Percentiles rank a stretch among this genome's conserved stretches.
phyloP scores from a whole-genome alignment of 2,888 invertebrate species.

The Lottia gigantea region DNA sequence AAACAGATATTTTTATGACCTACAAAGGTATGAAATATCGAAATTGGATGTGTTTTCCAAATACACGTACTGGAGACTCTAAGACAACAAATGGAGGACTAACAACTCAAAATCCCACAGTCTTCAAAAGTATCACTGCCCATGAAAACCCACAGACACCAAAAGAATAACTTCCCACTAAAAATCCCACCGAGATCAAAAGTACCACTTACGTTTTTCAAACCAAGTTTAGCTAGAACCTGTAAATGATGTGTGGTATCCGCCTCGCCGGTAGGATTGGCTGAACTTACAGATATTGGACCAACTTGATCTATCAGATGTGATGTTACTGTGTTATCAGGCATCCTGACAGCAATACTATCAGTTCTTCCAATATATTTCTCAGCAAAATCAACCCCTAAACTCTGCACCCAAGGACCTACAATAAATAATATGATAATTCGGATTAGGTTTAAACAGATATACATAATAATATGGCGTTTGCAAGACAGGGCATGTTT shows the following conservation, averaged over 20 bases:
- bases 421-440: not conserved
- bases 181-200: too few relatives aligned
- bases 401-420: conserved; percentile 46
- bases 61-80: too few relatives aligned
- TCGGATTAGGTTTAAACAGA: not conserved
- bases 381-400: conserved; percentile 43
- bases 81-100: too few relatives aligned
- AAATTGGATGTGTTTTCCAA: too few relatives aligned
- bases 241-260: conserved; percentile 52
- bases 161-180: too few relatives aligned
- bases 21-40: too few relatives aligned
- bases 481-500: not conserved
- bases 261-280: conserved; percentile 52
- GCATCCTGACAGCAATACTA: conserved; percentile 52
- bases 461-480: not conserved
- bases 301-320: conserved; percentile 49
- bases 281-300: conserved; percentile 49
- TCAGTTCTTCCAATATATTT: conserved; percentile 46
- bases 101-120: too few relatives aligned
- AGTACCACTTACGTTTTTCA: conserved; percentile 40
- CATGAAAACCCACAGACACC: too few relatives aligned
- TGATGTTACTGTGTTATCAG: conserved; percentile 45
- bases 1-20: too few relatives aligned
- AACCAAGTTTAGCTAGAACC: conserved; percentile 47
- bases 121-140: too few relatives aligned